Percentiles rank a stretch among this genome's conserved stretches.
Conservation (phyloP, 1,140 invertebrate genomes). For the Centruroides vittatus region DNA sequence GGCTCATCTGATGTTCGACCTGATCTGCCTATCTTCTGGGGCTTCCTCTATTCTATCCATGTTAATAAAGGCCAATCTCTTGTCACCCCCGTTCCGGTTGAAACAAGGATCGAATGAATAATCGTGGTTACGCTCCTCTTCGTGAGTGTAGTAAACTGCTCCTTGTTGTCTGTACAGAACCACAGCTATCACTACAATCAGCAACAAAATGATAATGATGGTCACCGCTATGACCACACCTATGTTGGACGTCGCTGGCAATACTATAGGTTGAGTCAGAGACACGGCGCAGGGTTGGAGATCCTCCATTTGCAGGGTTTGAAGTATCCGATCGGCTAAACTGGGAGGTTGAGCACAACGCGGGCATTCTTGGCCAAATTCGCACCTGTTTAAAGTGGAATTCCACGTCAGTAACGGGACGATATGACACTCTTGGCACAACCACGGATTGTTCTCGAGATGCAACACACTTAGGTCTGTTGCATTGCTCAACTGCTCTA, state of each 20-base stretch:
- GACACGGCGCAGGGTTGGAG: constrained; percentile 18
- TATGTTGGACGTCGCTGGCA: constrained; percentile 18
- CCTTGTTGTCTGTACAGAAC: constrained; percentile 40
- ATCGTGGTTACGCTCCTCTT: constrained; percentile 37
- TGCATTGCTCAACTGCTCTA: constrained; percentile 29
- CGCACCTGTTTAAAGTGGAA: too few species aligned
- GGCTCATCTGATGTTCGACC: too few species aligned
- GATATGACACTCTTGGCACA: constrained; percentile 44
- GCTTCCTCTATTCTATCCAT: constrained; percentile 10
- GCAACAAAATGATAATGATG: constrained; percentile 25
- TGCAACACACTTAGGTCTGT: constrained; percentile 27
- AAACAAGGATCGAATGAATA: background rate
- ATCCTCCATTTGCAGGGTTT: constrained; percentile 10
- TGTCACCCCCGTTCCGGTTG: constrained; percentile 1
- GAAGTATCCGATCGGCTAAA: constrained; percentile 25
- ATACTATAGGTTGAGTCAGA: constrained; percentile 7
- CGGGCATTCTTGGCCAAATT: constrained; percentile 12
- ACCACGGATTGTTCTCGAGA: constrained; percentile 47
- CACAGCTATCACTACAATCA: constrained; percentile 23
- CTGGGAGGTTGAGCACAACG: constrained; percentile 36
- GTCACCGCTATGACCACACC: constrained; percentile 27
- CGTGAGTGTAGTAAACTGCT: constrained; percentile 55
- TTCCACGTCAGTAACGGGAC: constrained; percentile 23
- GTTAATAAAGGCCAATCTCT: constrained; percentile 7
- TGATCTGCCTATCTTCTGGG: background rate